Evolutionary conservation across 2,888 invertebrate species (phyloP), one percentile per base, ranked within the genome.

Genomic region (Deroplatys truncata): DNA sequence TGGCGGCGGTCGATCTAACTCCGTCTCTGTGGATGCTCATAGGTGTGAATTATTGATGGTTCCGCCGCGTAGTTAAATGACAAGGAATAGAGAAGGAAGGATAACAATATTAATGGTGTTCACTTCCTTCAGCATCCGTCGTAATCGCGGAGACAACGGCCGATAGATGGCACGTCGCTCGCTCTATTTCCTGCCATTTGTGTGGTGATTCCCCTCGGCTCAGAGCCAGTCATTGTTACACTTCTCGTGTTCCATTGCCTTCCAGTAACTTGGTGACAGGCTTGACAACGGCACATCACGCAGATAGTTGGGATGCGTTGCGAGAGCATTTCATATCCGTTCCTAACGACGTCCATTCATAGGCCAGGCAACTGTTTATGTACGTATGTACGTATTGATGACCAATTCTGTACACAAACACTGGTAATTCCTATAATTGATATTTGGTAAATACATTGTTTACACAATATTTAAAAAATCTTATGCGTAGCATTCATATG

Each of bases 11-110:
- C 16, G 56, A 56, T 56, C 56, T 56, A 56, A 56, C 20, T 13
- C 56, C 15, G 20, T 56, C 56, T 56, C 56, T 72, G 20, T 72
- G 56, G 83, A 83, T 83, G 87, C n/a, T 87, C 87, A 87, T 82
- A 87, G 87, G 87, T 87, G 87, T 87, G 87, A 87, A 87, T 87
- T 87, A 87, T 87, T 87, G 87, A 87, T 87, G 83, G 82, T 87
- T 83, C 83, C 35, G 82, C 43, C 35, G 82, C 56, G 31, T 35
- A 35, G 87, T 87, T 87, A 87, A 87, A 87, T 87, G 87, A 43
- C 83, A 83, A 43, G 87, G 82, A 87, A 87, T 87, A 56, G 86
- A 86, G 86, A 86, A 82, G 86, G 86, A 86, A 86, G 86, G 87
- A 87, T 87, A 83, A 87, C 83, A 83, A 87, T 87, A 87, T 87